These are phyloP conservation scores for Megathymus violae DNA, from an alignment of 1,140 invertebrate genomes.

Conservation along the genomic window DNA sequence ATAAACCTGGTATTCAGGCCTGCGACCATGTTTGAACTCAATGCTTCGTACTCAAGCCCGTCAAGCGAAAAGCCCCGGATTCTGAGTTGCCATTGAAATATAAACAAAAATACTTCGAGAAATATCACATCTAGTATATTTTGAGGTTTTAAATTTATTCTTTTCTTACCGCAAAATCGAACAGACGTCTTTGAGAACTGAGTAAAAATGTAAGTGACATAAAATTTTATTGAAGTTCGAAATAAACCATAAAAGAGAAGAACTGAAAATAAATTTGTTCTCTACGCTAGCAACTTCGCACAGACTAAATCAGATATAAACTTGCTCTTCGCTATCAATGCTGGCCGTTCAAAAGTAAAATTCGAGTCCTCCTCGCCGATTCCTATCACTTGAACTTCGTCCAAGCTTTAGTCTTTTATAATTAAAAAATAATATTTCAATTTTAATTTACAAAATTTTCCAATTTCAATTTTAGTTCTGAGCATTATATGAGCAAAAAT, in stretches of 20 bases:
- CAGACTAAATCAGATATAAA: conserved; percentile 49
- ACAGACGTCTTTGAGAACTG: neutral
- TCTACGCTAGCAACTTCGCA: conserved; percentile 11
- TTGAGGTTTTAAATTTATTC: neutral
- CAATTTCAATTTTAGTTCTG: neutral
- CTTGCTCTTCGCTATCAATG: conserved; percentile 51
- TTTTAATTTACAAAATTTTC: neutral
- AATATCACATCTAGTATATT: too few species aligned
- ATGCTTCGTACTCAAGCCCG: too few species aligned
- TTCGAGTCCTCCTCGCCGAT: conserved; percentile 47
- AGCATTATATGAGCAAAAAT: too few species aligned
- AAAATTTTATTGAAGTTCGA: conserved; percentile 8
- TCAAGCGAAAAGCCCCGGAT: too few species aligned
- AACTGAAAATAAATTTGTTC: conserved; percentile 27
- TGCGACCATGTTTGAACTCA: too few species aligned
- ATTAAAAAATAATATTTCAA: conserved; percentile 16
- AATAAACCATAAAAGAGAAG: conserved; percentile 19
- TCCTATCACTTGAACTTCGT: conserved; percentile 54
- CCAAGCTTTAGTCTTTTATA: conserved; percentile 20
- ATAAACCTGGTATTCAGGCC: too few species aligned
- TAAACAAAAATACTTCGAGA: too few species aligned
- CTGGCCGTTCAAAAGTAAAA: conserved; percentile 49
- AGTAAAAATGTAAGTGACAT: neutral
- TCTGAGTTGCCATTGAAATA: too few species aligned
- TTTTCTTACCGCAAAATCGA: conserved; percentile 10